phyloP scores from a whole-genome alignment of 1,140 invertebrate species.

The Cydia fagiglandana region DNA sequence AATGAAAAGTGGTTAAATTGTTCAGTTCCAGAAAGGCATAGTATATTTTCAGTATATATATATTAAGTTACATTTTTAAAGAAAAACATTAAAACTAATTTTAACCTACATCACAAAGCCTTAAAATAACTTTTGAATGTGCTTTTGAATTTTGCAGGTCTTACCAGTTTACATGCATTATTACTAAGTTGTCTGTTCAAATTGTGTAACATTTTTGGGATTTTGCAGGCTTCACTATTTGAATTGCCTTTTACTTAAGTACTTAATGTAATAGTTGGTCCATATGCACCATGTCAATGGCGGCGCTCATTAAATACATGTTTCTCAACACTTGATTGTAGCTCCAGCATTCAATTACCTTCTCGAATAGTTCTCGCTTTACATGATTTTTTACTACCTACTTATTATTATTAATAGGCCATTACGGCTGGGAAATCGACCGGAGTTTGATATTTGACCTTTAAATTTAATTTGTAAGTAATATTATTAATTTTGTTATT shows the following conservation, averaged over 20 bases:
- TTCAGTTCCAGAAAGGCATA: too few relatives aligned
- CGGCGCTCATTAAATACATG: constrained; percentile 3
- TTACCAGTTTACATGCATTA: too few relatives aligned
- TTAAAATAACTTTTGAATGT: too few relatives aligned
- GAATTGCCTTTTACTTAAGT: neutral
- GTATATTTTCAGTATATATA: too few relatives aligned
- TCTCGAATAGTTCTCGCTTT: constrained; percentile 16
- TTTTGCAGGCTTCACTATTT: neutral
- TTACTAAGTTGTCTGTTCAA: too few relatives aligned
- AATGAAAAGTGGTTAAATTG: too few relatives aligned
- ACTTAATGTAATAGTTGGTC: neutral
- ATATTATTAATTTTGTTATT: neutral
- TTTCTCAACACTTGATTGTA: constrained; percentile 26
- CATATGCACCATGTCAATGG: neutral
- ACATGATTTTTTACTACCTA: constrained; percentile 19
- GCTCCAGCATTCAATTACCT: constrained; percentile 21
- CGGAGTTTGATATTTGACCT: constrained; percentile 9
- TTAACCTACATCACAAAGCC: too few relatives aligned
- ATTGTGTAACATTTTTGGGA: too few relatives aligned
- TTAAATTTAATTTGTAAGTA: neutral
- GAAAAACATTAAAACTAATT: too few relatives aligned
- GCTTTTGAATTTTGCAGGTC: too few relatives aligned
- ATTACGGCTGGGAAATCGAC: neutral
- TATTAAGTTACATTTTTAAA: too few relatives aligned
- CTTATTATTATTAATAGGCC: neutral